phyloP scores from a whole-genome alignment of 1,140 invertebrate species.

The Cotesia typhae region DNA sequence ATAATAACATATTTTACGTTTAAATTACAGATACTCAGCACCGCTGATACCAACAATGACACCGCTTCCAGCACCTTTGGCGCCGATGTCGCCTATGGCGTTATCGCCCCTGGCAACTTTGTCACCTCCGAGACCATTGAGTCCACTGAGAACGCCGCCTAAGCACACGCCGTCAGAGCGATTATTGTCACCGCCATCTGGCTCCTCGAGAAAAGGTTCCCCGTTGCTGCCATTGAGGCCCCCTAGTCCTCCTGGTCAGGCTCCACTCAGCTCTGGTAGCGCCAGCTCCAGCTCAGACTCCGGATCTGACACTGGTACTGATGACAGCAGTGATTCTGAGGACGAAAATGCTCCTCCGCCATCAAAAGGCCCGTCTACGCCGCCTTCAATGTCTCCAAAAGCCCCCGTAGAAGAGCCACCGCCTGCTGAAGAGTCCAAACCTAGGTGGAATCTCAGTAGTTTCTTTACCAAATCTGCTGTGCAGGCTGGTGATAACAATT shows the following conservation, averaged over 20 bases:
- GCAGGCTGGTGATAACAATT: conserved; percentile 48
- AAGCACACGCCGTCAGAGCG: conserved; percentile 43
- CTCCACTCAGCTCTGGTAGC: conserved; percentile 57
- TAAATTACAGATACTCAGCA: conserved; percentile 41
- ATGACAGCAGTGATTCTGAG: conserved; percentile 67
- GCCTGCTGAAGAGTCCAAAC: conserved; percentile 59
- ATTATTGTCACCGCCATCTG: conserved; percentile 41
- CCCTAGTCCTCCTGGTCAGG: conserved; percentile 53
- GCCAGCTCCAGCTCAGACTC: conserved; percentile 66
- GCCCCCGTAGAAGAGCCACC: conserved; percentile 54
- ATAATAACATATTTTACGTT: background rate
- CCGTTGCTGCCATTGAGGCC: conserved; percentile 48
- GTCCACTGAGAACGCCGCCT: conserved; percentile 10
- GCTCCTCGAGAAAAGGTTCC: conserved; percentile 44
- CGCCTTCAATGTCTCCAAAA: conserved; percentile 57
- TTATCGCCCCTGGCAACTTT: conserved; percentile 52
- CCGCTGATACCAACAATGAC: conserved; percentile 53
- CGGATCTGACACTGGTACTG: conserved; percentile 64
- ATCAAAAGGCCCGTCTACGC: conserved; percentile 54
- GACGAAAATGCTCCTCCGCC: conserved; percentile 54
- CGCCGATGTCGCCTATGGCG: conserved; percentile 55
- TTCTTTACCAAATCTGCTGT: conserved; percentile 60
- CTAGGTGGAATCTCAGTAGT: conserved; percentile 67
- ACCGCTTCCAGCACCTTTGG: conserved; percentile 48
- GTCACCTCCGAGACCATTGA: conserved; percentile 45